Conservation (phyloP, 2,797 vertebrate genomes). For the Gymnopithys bicolor region DNA sequence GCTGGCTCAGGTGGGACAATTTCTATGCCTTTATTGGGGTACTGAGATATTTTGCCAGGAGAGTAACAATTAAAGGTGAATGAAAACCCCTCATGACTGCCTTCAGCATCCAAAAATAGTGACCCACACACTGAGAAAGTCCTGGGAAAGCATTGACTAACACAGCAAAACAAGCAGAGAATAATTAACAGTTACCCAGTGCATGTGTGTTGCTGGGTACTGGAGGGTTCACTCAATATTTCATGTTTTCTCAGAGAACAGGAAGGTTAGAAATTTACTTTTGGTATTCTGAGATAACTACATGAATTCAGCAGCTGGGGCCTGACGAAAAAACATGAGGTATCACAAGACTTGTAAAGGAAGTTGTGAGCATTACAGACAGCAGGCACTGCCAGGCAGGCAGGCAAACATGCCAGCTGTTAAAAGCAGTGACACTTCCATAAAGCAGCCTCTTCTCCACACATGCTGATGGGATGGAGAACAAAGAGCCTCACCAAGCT, state of each 20-base stretch:
- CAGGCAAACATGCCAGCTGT: not conserved
- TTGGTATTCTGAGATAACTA: not conserved
- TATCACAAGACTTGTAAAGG: not conserved
- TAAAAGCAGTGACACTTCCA: not conserved
- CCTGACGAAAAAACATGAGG: not conserved
- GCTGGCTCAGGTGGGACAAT: not conserved
- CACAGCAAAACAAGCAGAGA: not conserved
- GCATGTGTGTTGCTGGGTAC: fast-evolving
- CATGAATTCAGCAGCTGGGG: not conserved
- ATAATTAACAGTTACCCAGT: not conserved
- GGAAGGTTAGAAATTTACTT: not conserved
- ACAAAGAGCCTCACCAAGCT: not conserved
- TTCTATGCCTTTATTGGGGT: not conserved
- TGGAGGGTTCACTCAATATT: not conserved
- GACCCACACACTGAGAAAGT: not conserved
- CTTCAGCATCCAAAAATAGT: not conserved
- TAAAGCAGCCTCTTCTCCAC: not conserved
- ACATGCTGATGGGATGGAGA: not conserved
- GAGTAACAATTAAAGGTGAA: not conserved
- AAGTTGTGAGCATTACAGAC: not conserved
- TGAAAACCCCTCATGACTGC: not conserved
- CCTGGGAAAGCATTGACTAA: not conserved
- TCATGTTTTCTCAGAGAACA: not conserved
- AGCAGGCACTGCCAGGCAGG: not conserved
- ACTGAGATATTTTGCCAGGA: not conserved